Evolutionary conservation across 2,888 invertebrate species (phyloP).

Genomic region (Synergus gifuensis): DNA sequence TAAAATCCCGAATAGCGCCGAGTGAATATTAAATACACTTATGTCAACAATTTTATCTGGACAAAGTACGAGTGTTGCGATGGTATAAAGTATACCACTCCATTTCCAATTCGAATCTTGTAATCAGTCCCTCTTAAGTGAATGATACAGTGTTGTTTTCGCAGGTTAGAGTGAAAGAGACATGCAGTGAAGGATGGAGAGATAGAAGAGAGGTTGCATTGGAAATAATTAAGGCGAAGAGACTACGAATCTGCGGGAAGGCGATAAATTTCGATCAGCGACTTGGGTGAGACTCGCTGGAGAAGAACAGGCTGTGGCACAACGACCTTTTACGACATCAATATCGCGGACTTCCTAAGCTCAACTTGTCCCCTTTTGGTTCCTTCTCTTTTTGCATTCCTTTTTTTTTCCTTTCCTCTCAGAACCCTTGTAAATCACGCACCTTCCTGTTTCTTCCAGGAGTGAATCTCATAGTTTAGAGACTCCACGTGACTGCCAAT

Average conservation of each 20-base stretch:
- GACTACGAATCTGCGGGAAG: constrained; percentile 12
- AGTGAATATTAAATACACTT: neutral
- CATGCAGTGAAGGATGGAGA: constrained; percentile 30
- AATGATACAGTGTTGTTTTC: constrained; percentile 36
- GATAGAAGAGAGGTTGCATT: constrained; percentile 33
- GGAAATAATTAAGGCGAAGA: constrained; percentile 38
- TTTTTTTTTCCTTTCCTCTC: constrained; percentile 7
- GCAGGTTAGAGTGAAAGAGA: constrained; percentile 30
- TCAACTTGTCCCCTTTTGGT: constrained; percentile 38
- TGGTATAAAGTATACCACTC: neutral
- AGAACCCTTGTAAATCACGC: constrained; percentile 39
- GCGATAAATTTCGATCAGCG: constrained; percentile 38
- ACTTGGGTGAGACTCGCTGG: constrained; percentile 10
- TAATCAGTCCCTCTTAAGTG: constrained; percentile 24
- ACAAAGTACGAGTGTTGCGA: neutral
- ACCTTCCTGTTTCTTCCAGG: constrained; percentile 35
- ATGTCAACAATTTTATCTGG: neutral
- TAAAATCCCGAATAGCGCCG: too few species aligned
- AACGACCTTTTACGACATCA: constrained; percentile 38
- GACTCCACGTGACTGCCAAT: constrained; percentile 30
- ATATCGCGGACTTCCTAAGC: constrained; percentile 34
- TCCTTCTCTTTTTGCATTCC: constrained; percentile 9
- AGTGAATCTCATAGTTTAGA: constrained; percentile 30
- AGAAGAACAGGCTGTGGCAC: constrained; percentile 23
- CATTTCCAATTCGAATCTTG: constrained; percentile 1